Evolutionary conservation across 2,113 vertebrate species (phyloP).

Genomic region (Ailuropoda melanoleuca): DNA sequence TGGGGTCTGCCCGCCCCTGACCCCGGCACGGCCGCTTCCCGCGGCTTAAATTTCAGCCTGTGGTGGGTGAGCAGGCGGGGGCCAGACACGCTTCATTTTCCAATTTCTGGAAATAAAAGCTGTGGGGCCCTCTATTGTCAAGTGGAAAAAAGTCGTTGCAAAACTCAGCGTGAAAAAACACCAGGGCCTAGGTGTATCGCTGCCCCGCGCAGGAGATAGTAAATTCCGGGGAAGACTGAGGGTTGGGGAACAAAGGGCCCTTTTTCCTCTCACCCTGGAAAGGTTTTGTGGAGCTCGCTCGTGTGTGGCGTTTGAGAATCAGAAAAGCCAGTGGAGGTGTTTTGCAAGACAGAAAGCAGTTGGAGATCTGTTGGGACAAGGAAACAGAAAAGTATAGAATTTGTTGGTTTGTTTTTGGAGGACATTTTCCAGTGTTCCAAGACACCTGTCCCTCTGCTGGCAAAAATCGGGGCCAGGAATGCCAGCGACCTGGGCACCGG

Average conservation of each 20-base stretch:
- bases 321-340: not conserved
- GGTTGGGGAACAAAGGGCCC: slow-evolving; percentile 57
- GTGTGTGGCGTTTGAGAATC: not conserved
- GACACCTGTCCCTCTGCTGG: slow-evolving; percentile 51
- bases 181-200: not conserved
- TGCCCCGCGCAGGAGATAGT: not conserved
- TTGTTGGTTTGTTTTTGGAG: not conserved
- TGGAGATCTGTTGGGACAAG: not conserved
- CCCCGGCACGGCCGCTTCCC: not conserved
- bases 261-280: slow-evolving; percentile 36
- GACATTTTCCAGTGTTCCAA: not conserved
- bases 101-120: slow-evolving; percentile 70
- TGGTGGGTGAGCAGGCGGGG: slow-evolving; percentile 1
- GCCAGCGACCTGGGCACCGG: not conserved
- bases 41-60: slow-evolving; percentile 58
- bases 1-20: slow-evolving; percentile 36
- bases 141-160: slow-evolving; percentile 40
- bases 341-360: not conserved
- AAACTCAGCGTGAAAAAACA: not conserved
- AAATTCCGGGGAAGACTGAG: not conserved
- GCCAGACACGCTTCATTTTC: slow-evolving; percentile 67
- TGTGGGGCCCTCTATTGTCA: slow-evolving; percentile 52
- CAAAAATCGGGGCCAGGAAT: not conserved
- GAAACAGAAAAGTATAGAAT: not conserved
- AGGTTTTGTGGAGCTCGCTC: not conserved